Conservation (phyloP, 53 echinoderm and acorn worm genomes). For the Stichopus horrens region DNA sequence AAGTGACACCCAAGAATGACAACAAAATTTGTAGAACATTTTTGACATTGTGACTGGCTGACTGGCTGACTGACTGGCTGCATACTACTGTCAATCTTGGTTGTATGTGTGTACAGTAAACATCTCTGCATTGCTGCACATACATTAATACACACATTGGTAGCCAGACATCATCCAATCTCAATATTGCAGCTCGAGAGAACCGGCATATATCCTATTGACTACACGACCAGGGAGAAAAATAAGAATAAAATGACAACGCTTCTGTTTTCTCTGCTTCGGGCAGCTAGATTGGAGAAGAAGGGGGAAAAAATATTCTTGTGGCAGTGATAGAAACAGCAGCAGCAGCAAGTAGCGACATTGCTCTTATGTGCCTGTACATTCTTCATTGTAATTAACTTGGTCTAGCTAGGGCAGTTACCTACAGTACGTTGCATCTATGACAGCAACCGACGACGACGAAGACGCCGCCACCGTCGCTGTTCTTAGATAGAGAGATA, state of each 20-base stretch:
- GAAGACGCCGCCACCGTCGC: no score
- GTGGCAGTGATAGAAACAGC: neutral
- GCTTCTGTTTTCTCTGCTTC: constrained; percentile 12
- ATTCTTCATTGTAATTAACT: constrained; percentile 27
- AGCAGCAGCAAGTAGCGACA: neutral
- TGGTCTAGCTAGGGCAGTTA: constrained; percentile 29
- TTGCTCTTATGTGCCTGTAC: neutral
- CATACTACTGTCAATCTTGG: no score
- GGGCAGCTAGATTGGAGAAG: constrained; percentile 17
- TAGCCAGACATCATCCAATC: constrained; percentile 11
- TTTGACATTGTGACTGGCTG: no score
- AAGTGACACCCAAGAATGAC: no score
- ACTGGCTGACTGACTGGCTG: no score
- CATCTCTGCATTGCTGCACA: no score
- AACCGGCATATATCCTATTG: neutral
- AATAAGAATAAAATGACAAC: neutral
- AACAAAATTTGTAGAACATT: no score
- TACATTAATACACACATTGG: constrained; percentile 3
- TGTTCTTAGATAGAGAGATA: no score
- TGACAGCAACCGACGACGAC: neutral
- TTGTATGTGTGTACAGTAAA: no score
- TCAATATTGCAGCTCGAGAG: neutral
- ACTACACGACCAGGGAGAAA: no score
- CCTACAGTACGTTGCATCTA: neutral
- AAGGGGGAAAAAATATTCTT: neutral